Base-by-base conservation (phyloP, 2,113 vertebrate genomes). In the Tragelaphus scriptus region DNA sequence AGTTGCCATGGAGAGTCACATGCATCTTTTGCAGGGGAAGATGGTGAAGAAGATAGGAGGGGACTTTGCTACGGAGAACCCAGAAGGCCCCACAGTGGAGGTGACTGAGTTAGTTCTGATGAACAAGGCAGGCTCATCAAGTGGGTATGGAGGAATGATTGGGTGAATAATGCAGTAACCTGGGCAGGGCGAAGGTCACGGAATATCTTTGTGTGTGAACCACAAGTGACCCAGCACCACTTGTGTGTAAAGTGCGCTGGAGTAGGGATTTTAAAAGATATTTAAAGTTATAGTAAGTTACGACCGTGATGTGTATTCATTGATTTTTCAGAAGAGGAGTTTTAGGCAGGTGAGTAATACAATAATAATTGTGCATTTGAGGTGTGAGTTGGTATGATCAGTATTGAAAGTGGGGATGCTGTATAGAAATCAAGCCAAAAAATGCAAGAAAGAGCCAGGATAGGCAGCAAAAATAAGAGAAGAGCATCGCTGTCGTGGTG, bases 141-240 rank as follows among this genome's bases (percentile, higher is more conserved):
- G 3, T n/a, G n/a, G 25, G 10, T 10, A 16, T 4, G 25, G 4
- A 11, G 55, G 28, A 84, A 12, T 44, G 26, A 5, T 0, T 9
- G 17, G 36, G 36, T 1, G 26, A 36, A 5, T 25, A 40, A 44
- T 2, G 23, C 59, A 53, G 26, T 40, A 7, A 59, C 5, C 21
- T 1, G 25, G 40, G n/a, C 14, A n/a, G 65, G 28, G 2, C 17
- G 26, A 23, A 25, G 13, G 28, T 30, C 25, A 32, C 2, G 9
- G 25, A 6, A 7, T 7, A 36, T 5, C 58, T 58, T 17, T 4
- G 8, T 7, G 19, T 13, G 0, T 36, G 25, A 55, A 44, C 32
- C 26, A 4, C 0, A 11, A 51, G 11, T 17, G 55, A 8, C 7
- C 3, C 19, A 7, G 16, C 7, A 71, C 19, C 16, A 10, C 32